Evolutionary conservation across 2,888 invertebrate species (phyloP), one percentile per base, ranked within the genome.

Genomic region (Nudaria mundana): DNA sequence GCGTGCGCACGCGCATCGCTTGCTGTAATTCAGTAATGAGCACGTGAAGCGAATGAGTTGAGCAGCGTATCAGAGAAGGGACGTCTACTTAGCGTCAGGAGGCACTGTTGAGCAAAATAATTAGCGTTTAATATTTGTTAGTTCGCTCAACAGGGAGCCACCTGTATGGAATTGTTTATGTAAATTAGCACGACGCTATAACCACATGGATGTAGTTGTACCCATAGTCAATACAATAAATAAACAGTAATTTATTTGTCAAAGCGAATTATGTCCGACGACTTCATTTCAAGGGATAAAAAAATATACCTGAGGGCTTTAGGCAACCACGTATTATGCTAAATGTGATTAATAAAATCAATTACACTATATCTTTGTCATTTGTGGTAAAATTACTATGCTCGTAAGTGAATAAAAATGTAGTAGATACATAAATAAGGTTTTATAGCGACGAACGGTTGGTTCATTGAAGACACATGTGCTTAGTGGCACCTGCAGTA

Each of bases 21-120:
- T 57, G 60, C 63, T 65, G 66, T 70, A 66, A 71, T 68, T 63
- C 72, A 58, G 63, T 84, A 83, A 81, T 76, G 81, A 81, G 83
- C 83, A 82, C 82, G 76, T 82, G 82, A n/a, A n/a, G n/a, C n/a
- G n/a, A n/a, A n/a, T n/a, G n/a, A n/a, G n/a, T n/a, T n/a, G n/a
- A 71, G 55, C 52, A 48, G 50, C 63, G 63, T 75, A 80, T 77
- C 76, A 63, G 70, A 64, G 64, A 53, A 37, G 40, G 31, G 56
- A 59, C 67, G 82, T 82, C 81, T 77, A 77, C 74, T 80, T 80
- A 82, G 69, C 68, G 80, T 79, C 76, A 48, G 44, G 50, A 53
- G 48, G 51, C 57, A 60, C 66, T 64, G 66, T 65, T 58, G 45
- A 60, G 65, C 62, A 56, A 66, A 67, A 69, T 78, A 74, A 80